Evolutionary conservation across 30 jellyfish, hydroid and myxozoan genomes (phyloP).

Genomic region (Catostylus mosaicus): DNA sequence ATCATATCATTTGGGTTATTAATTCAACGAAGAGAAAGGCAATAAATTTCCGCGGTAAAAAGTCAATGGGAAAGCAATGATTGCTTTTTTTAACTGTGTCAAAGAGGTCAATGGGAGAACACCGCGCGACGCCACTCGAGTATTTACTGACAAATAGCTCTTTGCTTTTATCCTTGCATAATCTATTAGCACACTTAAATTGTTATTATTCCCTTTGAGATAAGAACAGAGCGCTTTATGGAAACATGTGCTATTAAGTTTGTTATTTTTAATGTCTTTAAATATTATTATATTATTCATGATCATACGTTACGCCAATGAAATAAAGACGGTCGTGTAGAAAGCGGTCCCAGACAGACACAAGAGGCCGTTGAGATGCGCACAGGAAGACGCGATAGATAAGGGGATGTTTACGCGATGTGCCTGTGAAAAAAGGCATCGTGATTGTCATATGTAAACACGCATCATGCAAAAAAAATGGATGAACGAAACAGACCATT

Average conservation of each 20-base stretch:
- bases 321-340: not conserved
- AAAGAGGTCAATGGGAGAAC: slow-evolving; percentile 61
- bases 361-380: slow-evolving; percentile 37
- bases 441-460: not conserved
- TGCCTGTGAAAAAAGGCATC: not conserved
- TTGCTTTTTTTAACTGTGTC: slow-evolving; percentile 36
- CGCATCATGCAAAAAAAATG: no score
- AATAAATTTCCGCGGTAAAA: slow-evolving; percentile 60
- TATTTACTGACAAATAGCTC: slow-evolving; percentile 31
- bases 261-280: slow-evolving; percentile 45
- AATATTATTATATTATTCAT: slow-evolving; percentile 10
- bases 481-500: no score
- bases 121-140: slow-evolving; percentile 63
- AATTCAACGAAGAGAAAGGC: slow-evolving; percentile 6
- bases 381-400: slow-evolving; percentile 45
- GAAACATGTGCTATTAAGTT: slow-evolving; percentile 55
- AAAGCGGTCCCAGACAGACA: slow-evolving; percentile 11
- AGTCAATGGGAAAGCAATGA: slow-evolving; percentile 55
- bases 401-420: slow-evolving; percentile 33
- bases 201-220: slow-evolving; percentile 62
- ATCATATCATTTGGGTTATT: slow-evolving; percentile 41
- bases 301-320: slow-evolving; percentile 12
- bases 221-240: slow-evolving; percentile 38
- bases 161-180: slow-evolving; percentile 34
- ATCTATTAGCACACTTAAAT: slow-evolving; percentile 58